These are phyloP conservation scores for Mesitornis unicolor DNA, from an alignment of 2,113 vertebrate species.

Conservation along the genomic window DNA sequence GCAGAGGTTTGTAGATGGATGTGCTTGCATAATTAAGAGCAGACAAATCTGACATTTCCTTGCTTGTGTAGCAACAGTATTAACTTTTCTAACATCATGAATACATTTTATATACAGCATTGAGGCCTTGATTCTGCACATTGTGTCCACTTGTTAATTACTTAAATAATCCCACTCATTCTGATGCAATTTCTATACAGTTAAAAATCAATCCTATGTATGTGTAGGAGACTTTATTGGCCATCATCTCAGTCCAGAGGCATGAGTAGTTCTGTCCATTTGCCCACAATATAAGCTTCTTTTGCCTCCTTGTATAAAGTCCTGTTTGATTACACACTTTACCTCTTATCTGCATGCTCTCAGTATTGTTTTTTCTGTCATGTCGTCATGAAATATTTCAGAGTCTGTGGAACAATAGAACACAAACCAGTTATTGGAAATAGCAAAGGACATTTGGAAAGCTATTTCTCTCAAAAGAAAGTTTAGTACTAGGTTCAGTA, in stretches of 20 bases:
- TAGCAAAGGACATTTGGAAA: background rate
- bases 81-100: background rate
- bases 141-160: background rate
- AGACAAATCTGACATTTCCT: background rate
- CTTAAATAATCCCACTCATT: background rate
- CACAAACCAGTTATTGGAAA: background rate
- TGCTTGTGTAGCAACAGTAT: background rate
- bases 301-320: background rate
- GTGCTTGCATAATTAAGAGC: background rate
- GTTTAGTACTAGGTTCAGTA: background rate
- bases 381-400: background rate
- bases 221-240: accelerated
- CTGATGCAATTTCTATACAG: background rate
- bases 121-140: background rate
- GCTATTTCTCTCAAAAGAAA: background rate
- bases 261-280: accelerated
- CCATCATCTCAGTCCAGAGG: background rate
- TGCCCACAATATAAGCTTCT: background rate
- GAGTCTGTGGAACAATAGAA: background rate
- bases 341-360: background rate
- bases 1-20: background rate
- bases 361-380: background rate
- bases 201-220: background rate
- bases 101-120: background rate
- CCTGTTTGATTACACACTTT: background rate